Evolutionary conservation across 2,797 vertebrate genomes (phyloP).

Genomic region (Taenioides sp.): DNA sequence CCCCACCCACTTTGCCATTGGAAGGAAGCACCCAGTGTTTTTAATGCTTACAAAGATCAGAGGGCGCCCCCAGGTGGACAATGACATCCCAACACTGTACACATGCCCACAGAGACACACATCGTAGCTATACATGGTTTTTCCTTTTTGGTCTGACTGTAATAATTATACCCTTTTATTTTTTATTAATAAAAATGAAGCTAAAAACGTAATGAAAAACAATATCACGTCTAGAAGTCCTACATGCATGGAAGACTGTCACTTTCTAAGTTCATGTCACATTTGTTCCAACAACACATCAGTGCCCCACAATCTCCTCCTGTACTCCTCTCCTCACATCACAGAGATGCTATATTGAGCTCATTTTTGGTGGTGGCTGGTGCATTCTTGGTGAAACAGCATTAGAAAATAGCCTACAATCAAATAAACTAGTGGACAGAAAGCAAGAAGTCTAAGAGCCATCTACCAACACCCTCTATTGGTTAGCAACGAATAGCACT

Average conservation of each 20-base stretch:
- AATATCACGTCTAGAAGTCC: constrained; percentile 76
- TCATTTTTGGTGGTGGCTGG: constrained; percentile 81
- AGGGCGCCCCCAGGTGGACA: constrained; percentile 61
- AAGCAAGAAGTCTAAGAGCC: constrained; percentile 71
- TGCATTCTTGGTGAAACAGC: constrained; percentile 79
- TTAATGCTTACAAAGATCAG: constrained; percentile 58
- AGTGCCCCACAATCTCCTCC: constrained; percentile 60
- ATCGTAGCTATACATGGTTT: constrained; percentile 66
- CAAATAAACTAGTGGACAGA: constrained; percentile 75
- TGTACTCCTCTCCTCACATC: constrained; percentile 52
- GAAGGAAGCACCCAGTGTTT: constrained; percentile 65
- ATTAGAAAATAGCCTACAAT: constrained; percentile 74
- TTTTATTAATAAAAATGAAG: constrained; percentile 64
- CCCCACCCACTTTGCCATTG: constrained; percentile 51
- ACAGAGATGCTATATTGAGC: constrained; percentile 68
- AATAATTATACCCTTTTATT: constrained; percentile 75
- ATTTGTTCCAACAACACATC: constrained; percentile 71
- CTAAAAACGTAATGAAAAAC: constrained; percentile 74
- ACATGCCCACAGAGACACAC: constrained; percentile 69
- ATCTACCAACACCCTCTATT: constrained; percentile 71
- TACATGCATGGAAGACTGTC: constrained; percentile 85
- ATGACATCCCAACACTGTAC: constrained; percentile 70
- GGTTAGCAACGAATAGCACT: constrained; percentile 69
- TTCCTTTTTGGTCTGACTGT: constrained; percentile 82
- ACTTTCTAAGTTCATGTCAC: constrained; percentile 75